Percentiles rank a stretch among this genome's conserved stretches.
These are phyloP conservation scores for Neosalanx taihuensis DNA, from an alignment of 2,797 vertebrate species.

Conservation along the genomic window DNA sequence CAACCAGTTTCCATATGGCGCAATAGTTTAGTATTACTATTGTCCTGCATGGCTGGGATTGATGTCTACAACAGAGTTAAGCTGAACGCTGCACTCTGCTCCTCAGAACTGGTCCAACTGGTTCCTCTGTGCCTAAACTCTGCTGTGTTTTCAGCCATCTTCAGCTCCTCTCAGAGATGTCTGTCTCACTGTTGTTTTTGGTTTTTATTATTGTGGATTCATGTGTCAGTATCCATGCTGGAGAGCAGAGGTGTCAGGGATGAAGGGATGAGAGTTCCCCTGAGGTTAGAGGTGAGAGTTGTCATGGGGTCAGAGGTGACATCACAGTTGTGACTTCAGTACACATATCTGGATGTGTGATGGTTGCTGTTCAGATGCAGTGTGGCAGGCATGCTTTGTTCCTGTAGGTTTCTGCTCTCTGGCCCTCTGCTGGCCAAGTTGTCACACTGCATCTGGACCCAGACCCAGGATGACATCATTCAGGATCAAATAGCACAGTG, in stretches of 20 bases:
- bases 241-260: no score
- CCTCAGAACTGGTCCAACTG: slow-evolving; percentile 58
- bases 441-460: neutral
- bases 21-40: neutral
- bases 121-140: slow-evolving; percentile 48
- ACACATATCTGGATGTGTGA: no score
- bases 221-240: no score
- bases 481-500: neutral
- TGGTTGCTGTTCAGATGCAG: no score
- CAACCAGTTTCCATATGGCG: neutral
- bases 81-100: neutral
- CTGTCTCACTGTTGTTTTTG: no score
- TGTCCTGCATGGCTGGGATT: neutral
- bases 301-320: neutral
- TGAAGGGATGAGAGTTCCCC: no score
- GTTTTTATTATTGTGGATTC: neutral
- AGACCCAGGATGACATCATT: slow-evolving; percentile 19
- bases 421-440: neutral
- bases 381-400: neutral
- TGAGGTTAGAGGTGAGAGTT: neutral
- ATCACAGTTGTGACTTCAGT: neutral
- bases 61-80: slow-evolving; percentile 17
- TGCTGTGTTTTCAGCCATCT: slow-evolving; percentile 18
- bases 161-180: slow-evolving; percentile 20
- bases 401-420: neutral